phyloP scores from a whole-genome alignment of 2,797 vertebrate genomes.

The Diglossa cyanea region DNA sequence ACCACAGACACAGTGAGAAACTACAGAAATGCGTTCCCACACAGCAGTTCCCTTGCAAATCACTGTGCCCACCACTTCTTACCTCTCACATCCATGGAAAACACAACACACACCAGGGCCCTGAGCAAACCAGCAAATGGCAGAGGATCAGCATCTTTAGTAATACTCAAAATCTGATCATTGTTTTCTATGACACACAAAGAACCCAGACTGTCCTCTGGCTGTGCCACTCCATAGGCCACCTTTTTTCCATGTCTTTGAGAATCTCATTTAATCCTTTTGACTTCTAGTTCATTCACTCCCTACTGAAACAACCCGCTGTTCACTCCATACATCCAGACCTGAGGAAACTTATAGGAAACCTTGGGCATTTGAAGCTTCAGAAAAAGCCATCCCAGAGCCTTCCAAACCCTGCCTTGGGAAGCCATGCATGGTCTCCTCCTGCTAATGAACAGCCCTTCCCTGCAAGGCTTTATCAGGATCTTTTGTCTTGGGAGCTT shows the following conservation, averaged over 20 bases:
- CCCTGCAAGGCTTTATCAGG: background rate
- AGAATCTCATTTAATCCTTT: background rate
- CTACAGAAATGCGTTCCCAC: background rate
- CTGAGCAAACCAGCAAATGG: background rate
- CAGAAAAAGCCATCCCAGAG: background rate
- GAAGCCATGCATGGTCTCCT: background rate
- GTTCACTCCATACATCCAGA: background rate
- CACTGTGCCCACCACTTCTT: background rate
- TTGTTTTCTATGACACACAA: rapidly evolving
- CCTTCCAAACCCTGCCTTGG: background rate
- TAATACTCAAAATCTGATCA: background rate
- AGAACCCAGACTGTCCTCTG: background rate
- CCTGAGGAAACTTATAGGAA: background rate
- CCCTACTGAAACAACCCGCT: background rate
- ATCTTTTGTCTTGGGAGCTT: background rate
- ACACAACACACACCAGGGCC: background rate
- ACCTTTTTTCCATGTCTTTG: background rate
- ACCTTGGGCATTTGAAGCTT: background rate
- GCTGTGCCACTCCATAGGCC: background rate
- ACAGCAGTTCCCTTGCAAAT: background rate
- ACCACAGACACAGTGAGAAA: background rate
- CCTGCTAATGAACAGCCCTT: no score
- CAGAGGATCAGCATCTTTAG: background rate
- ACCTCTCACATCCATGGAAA: rapidly evolving
- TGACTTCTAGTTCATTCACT: background rate